Conservation (phyloP, 2,113 vertebrate species). For the Lasiurus cinereus region DNA sequence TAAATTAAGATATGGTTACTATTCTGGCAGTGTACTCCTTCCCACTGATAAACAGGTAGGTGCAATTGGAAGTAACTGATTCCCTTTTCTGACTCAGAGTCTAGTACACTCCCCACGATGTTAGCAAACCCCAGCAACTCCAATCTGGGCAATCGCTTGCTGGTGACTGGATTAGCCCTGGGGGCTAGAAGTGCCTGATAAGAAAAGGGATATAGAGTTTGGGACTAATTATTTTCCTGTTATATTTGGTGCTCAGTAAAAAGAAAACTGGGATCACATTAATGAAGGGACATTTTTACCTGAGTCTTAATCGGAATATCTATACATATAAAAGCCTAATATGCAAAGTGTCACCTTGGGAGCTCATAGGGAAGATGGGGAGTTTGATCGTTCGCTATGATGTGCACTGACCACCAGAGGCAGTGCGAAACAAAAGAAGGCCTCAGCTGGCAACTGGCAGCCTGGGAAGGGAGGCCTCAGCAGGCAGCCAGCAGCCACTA, state of each 20-base stretch:
- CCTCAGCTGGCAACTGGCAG: no score
- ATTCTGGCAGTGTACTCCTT: background rate
- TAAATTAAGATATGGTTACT: constrained; percentile 61
- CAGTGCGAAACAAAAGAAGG: no score
- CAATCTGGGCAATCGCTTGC: constrained; percentile 55
- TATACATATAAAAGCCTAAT: no score
- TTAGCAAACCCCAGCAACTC: constrained; percentile 63
- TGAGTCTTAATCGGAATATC: constrained; percentile 27
- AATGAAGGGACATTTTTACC: constrained; percentile 46
- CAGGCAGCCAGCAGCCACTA: no score
- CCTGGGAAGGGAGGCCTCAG: no score
- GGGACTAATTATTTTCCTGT: constrained; percentile 51
- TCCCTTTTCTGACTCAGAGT: constrained; percentile 48
- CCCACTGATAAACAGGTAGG: constrained; percentile 55
- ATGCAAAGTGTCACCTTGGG: no score
- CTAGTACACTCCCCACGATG: constrained; percentile 37
- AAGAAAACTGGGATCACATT: background rate
- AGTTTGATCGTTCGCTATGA: no score
- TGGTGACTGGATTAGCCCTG: constrained; percentile 38
- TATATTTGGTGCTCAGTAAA: constrained; percentile 35
- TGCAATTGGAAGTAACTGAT: constrained; percentile 39
- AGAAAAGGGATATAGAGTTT: constrained; percentile 40
- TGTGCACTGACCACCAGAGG: no score
- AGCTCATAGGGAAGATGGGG: no score
- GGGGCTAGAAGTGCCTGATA: background rate